These are phyloP conservation scores for Spisula solida DNA, from an alignment of 2,888 invertebrate species.

Conservation along the genomic window DNA sequence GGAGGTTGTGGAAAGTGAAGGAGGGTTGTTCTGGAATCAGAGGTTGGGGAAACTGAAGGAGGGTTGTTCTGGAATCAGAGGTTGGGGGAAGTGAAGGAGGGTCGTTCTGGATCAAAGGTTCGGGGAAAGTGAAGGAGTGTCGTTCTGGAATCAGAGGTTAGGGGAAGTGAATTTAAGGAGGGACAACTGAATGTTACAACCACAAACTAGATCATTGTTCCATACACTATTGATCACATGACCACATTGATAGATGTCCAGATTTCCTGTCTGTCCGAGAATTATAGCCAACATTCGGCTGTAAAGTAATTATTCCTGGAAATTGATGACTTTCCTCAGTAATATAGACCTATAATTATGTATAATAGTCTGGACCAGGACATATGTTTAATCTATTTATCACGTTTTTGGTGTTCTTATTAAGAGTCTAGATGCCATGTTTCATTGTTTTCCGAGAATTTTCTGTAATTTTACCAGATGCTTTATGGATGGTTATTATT, in stretches of 20 bases:
- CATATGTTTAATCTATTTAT: slow-evolving; percentile 14
- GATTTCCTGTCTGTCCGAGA: slow-evolving; percentile 21
- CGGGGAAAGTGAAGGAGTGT: too few relatives aligned
- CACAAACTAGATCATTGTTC: neutral
- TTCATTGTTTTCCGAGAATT: neutral
- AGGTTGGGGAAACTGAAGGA: too few relatives aligned
- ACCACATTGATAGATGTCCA: neutral
- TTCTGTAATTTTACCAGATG: neutral
- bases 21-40: too few relatives aligned
- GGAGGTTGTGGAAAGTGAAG: too few relatives aligned
- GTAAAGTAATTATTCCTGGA: slow-evolving; percentile 24
- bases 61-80: too few relatives aligned
- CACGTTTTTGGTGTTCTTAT: neutral
- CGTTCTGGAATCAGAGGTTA: too few relatives aligned
- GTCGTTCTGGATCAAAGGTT: too few relatives aligned
- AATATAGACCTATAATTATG: slow-evolving; percentile 25
- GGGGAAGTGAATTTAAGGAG: too few relatives aligned
- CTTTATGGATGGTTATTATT: neutral
- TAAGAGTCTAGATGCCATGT: neutral
- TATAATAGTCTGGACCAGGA: neutral
- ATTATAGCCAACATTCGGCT: neutral
- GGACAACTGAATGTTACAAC: neutral
- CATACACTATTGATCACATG: neutral
- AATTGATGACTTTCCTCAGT: slow-evolving; percentile 17
- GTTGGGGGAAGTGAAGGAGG: too few relatives aligned